These are phyloP conservation scores for Scolanthus callimorphus DNA, from an alignment of 92 coral and sea anemone species.

Conservation along the genomic window DNA sequence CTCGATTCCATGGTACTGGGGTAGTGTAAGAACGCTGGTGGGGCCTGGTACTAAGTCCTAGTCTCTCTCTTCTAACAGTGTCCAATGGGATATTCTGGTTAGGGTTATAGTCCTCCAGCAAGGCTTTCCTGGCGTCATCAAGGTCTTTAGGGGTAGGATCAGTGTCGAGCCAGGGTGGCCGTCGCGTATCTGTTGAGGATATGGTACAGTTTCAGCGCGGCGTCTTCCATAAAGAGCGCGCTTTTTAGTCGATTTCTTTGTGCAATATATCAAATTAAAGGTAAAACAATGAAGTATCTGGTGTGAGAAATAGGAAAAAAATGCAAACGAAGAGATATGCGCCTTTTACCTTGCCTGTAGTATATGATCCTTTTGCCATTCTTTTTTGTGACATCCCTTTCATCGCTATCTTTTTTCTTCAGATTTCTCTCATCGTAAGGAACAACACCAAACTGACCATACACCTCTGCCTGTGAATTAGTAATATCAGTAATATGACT, in stretches of 20 bases:
- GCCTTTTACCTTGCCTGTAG: constrained; percentile 60
- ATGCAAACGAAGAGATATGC: too few species aligned
- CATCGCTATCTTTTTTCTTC: constrained; percentile 10
- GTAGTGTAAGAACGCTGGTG: constrained; percentile 82
- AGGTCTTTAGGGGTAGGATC: constrained; percentile 79
- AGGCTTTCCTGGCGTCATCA: constrained; percentile 71
- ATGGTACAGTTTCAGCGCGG: too few species aligned
- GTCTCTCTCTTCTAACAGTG: constrained; percentile 57
- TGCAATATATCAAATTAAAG: too few species aligned
- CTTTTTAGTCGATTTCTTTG: too few species aligned
- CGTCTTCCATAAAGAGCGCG: too few species aligned
- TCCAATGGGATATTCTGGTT: constrained; percentile 53
- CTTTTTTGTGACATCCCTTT: constrained; percentile 15
- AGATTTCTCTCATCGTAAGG: constrained; percentile 8
- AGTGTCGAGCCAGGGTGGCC: constrained; percentile 91
- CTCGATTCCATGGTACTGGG: constrained; percentile 49
- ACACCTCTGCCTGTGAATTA: constrained; percentile 57
- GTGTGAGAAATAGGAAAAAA: too few species aligned
- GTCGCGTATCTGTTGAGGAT: constrained; percentile 76
- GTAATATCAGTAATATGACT: too few species aligned
- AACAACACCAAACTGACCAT: constrained; percentile 53
- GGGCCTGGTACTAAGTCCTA: constrained; percentile 63
- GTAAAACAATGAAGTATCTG: too few species aligned
- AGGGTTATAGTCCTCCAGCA: constrained; percentile 63
- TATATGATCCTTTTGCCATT: constrained; percentile 31